Conservation (phyloP, 2,113 vertebrate genomes). For the Solea senegalensis region DNA sequence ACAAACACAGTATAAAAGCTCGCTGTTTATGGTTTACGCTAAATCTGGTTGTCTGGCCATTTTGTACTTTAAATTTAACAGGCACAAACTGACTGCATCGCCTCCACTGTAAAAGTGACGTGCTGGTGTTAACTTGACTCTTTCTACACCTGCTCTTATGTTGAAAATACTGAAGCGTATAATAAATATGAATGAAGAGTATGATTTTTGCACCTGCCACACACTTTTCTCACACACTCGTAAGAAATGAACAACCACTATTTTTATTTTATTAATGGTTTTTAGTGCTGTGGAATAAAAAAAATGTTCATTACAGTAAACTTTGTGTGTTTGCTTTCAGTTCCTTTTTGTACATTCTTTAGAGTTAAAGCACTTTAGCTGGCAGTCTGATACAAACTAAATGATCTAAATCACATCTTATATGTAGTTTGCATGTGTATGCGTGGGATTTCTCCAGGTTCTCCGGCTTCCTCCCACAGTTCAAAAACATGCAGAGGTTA, state of each 20-base stretch:
- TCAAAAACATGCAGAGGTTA: no score
- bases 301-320: slow-evolving; percentile 66
- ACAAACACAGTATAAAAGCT: not conserved
- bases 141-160: slow-evolving; percentile 16
- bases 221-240: slow-evolving; percentile 47
- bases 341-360: not conserved
- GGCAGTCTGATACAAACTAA: not conserved
- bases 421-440: no score
- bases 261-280: slow-evolving; percentile 76
- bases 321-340: slow-evolving; percentile 1
- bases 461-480: no score
- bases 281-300: slow-evolving; percentile 81
- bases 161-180: slow-evolving; percentile 30
- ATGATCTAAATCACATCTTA: no score
- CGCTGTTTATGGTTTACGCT: slow-evolving; percentile 1
- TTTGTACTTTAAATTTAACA: slow-evolving; percentile 28
- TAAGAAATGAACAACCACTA: slow-evolving; percentile 61
- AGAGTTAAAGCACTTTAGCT: not conserved
- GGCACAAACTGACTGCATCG: slow-evolving; percentile 8
- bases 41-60: slow-evolving; percentile 36
- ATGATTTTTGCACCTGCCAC: slow-evolving; percentile 59
- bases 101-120: slow-evolving; percentile 3
- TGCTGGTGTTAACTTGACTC: slow-evolving; percentile 27
- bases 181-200: slow-evolving; percentile 28
- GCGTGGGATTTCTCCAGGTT: no score